Base-by-base conservation (phyloP, 2,113 vertebrate species). In the Canis aureus region DNA sequence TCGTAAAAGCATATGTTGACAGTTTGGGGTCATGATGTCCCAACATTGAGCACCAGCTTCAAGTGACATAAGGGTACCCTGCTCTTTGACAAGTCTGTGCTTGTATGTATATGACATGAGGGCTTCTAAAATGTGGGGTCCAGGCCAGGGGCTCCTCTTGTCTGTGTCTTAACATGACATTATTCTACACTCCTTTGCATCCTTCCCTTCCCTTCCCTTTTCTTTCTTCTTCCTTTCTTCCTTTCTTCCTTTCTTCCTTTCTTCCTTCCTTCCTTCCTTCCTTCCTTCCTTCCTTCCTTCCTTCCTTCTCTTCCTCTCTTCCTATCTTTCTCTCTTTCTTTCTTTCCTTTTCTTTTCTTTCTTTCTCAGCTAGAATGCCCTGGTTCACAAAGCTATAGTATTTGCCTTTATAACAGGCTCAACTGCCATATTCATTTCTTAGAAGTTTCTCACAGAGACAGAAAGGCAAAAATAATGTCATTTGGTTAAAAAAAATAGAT, bases 1-100 rank as follows among this genome's bases (percentile, higher is more conserved):
- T 62, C 57, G 27, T 1, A 29, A 29, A 22, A 23, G 17, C 12
- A 6, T 0, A 1, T 8, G 8, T 11, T n/a, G 85, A 55, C 29
- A 27, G 55, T 19, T 55, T 7, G 1, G 57, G 82, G n/a, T 73
- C 0, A 0, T 4, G 6, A 15, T 8, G 27, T 0, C 7, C 13
- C 35, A 19, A 43, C 5, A 0, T 1, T 7, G 43, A 32, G 23
- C n/a, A 16, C n/a, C 4, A n/a, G 66, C 35, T 27, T 20, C 49
- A 73, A 27, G 27, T 32, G 27, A 55, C 15, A 5, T 0, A 22
- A 19, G 19, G 23, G 76, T 23, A 15, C 7, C 1, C 12, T 29
- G 53, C 7, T 29, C 38, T 69, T 76, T 49, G 60, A 23, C 11
- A n/a, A 78, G 60, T 57, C 16, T 57, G 51, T n/a, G 23, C 20